phyloP scores from a whole-genome alignment of 2,797 vertebrate genomes.

The Allobates femoralis region DNA sequence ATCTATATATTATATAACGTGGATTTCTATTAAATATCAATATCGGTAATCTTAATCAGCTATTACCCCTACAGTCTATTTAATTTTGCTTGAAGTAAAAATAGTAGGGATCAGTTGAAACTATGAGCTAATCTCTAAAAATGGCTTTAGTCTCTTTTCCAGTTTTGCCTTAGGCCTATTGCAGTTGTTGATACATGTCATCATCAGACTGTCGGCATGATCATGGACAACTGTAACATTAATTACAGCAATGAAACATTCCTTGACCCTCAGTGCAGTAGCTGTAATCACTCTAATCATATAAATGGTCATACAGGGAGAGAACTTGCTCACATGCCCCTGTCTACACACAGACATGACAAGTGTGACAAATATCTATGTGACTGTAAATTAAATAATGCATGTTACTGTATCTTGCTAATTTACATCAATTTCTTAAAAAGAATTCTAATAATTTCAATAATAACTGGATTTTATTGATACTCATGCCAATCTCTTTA shows the following conservation, averaged over 20 bases:
- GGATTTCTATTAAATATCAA: neutral
- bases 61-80: neutral
- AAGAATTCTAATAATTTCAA: neutral
- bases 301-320: slow-evolving; percentile 8
- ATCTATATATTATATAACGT: neutral
- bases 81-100: neutral
- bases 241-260: slow-evolving; percentile 10
- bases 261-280: slow-evolving; percentile 1
- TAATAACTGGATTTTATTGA: neutral
- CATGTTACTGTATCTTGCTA: neutral
- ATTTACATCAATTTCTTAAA: neutral
- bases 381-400: neutral
- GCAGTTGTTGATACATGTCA: slow-evolving; percentile 35
- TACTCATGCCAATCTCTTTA: neutral
- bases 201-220: neutral
- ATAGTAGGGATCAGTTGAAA: neutral
- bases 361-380: neutral
- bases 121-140: slow-evolving; percentile 17
- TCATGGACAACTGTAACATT: slow-evolving; percentile 14
- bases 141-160: neutral
- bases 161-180: neutral
- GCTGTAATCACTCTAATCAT: slow-evolving; percentile 10
- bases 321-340: neutral
- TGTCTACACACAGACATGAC: neutral
- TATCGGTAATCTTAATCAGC: neutral